phyloP scores from a whole-genome alignment of 1,140 invertebrate species.

The Caerostris extrusa region DNA sequence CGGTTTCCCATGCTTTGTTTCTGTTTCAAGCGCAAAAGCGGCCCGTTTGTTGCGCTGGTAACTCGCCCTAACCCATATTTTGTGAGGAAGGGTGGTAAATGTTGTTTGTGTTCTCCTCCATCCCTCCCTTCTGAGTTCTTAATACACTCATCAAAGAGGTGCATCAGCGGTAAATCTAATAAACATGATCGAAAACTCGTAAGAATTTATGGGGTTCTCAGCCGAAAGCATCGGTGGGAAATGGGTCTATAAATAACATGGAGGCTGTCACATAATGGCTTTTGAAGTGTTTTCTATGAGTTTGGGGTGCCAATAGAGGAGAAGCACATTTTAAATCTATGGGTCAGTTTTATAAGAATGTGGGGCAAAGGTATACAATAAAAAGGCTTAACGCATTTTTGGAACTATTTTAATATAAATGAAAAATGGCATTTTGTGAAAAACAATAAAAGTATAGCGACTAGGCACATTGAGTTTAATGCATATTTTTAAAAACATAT shows the following conservation, averaged over 20 bases:
- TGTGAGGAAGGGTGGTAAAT: background rate
- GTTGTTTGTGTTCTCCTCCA: background rate
- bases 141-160: constrained; percentile 8
- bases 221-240: background rate
- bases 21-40: constrained; percentile 27
- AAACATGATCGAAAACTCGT: constrained; percentile 7
- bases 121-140: background rate
- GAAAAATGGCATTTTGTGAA: no score
- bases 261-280: background rate
- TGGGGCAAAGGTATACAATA: no score
- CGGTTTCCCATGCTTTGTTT: constrained; percentile 55
- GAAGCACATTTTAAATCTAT: no score
- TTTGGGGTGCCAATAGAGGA: background rate
- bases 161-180: constrained; percentile 35
- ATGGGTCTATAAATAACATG: background rate
- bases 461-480: no score
- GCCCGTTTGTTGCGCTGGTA: constrained; percentile 55
- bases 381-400: no score
- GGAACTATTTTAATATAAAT: no score
- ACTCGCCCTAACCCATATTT: background rate
- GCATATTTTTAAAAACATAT: no score
- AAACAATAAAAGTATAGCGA: no score
- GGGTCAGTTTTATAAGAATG: no score
- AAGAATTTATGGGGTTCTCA: constrained; percentile 1
- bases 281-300: background rate